Evolutionary conservation across 1,140 invertebrate species (phyloP), one percentile per base, ranked within the genome.

Genomic region (Formica selysi): DNA sequence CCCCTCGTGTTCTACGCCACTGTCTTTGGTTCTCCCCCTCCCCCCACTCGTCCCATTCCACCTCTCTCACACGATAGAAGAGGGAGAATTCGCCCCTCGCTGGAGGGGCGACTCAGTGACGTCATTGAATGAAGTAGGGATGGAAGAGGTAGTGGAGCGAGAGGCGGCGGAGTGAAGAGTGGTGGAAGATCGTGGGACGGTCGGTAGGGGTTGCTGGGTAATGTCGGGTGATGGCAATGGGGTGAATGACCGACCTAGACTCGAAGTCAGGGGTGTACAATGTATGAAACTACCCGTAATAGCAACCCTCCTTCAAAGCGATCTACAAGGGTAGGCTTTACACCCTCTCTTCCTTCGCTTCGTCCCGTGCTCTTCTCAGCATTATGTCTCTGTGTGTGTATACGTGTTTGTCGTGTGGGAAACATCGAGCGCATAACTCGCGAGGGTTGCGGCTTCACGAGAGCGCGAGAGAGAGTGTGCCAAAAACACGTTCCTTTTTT

Each of bases 161-260:
- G 48, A 48, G 70, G 79, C 36, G 61, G 38, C 41, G 76, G 4
- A 44, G 67, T 3, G 81, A 81, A 70, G 84, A 61, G 85, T 65
- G 86, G 88, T 70, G 85, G 88, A 62, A 74, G 86, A 76, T 76
- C 10, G 71, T n/a, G 41, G 67, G 85, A 76, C 78, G 67, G 70
- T 44, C 62, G 71, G 85, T 80, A 67, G 71, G 79, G 83, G 86
- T 78, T 90, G 91, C 87, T 81, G 78, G 88, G 88, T 86, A 91
- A 89, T 67, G 89, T 76, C 76, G 85, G 87, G 85, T 91, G 89
- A 91, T 89, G 91, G 88, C 89, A 87, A 87, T 87, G 91, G 88
- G 95, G 92, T 95, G 94, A 95, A 95, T 91, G 95, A 95, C 95
- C 95, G 95, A 95, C 95, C 95, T 95, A 95, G 95, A 95, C 95